These are phyloP conservation scores for Carassius auratus DNA, from an alignment of 2,113 vertebrate species.

Conservation along the genomic window DNA sequence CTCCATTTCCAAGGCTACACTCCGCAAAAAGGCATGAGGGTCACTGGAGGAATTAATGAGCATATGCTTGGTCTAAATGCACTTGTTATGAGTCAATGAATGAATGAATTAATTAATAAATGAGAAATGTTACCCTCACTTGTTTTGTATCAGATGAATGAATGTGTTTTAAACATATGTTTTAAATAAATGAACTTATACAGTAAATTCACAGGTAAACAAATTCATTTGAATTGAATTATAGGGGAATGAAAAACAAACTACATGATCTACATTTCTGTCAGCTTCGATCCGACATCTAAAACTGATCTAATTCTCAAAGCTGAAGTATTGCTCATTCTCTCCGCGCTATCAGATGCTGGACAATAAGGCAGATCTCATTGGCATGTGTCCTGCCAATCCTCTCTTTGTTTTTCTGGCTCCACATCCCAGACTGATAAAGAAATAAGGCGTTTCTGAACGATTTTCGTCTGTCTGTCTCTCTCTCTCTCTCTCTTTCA, in stretches of 20 bases:
- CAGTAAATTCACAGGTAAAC: not conserved
- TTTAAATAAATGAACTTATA: not conserved
- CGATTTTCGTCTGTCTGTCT: not conserved
- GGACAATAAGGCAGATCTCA: slow-evolving; percentile 51
- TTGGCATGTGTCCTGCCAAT: slow-evolving; percentile 32
- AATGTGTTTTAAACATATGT: not conserved
- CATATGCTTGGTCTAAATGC: slow-evolving; percentile 25
- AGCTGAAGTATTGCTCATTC: slow-evolving; percentile 45
- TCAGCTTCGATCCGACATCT: slow-evolving; percentile 44
- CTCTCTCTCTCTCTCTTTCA: not conserved
- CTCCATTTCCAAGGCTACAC: slow-evolving; percentile 21
- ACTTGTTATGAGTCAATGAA: slow-evolving; percentile 20
- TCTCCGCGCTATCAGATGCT: slow-evolving; percentile 43
- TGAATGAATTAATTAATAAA: not conserved
- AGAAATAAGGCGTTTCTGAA: slow-evolving; percentile 46
- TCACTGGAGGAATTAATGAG: slow-evolving; percentile 27
- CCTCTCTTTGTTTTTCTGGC: slow-evolving; percentile 54
- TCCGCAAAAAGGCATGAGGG: slow-evolving; percentile 1
- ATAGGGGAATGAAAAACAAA: slow-evolving; percentile 3
- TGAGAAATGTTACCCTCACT: not conserved
- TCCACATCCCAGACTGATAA: slow-evolving; percentile 41
- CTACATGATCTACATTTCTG: not conserved
- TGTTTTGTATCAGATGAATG: not conserved
- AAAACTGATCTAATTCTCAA: slow-evolving; percentile 48
- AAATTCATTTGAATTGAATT: not conserved